A percentile compares a stretch with the other conserved stretches of the same genome.
These are phyloP conservation scores for Tetramorium alpestre DNA, from an alignment of 1,140 invertebrate species.

Conservation along the genomic window DNA sequence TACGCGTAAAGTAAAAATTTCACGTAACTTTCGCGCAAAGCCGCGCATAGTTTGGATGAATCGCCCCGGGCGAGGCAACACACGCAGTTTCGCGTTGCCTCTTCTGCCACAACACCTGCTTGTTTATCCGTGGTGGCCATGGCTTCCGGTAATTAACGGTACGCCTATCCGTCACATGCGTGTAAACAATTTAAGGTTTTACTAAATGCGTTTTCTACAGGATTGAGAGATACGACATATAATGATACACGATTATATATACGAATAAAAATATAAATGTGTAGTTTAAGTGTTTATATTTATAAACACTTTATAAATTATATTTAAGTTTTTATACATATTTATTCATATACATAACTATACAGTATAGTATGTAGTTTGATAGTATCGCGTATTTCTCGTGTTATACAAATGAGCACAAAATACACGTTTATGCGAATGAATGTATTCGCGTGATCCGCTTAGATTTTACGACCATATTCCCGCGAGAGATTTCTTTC, in stretches of 20 bases:
- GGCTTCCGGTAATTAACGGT: constrained; percentile 61
- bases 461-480: constrained; percentile 56
- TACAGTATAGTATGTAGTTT: background rate
- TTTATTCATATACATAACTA: background rate
- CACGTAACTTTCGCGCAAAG: background rate
- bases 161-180: constrained; percentile 52
- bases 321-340: background rate
- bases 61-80: constrained; percentile 30
- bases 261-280: background rate
- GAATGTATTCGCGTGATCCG: constrained; percentile 7
- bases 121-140: constrained; percentile 62
- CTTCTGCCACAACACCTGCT: constrained; percentile 37
- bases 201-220: background rate
- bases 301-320: too few species aligned
- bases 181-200: constrained; percentile 63
- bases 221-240: background rate
- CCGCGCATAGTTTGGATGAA: background rate
- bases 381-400: background rate
- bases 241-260: background rate
- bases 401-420: background rate
- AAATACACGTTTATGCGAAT: background rate
- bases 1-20: constrained; percentile 39
- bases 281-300: background rate
- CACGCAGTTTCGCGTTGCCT: background rate
- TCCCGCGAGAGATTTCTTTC: constrained; percentile 30